A percentile compares a stretch with the other conserved stretches of the same genome.
phyloP scores from a whole-genome alignment of 2,888 invertebrate genomes.

The Pecten maximus region DNA sequence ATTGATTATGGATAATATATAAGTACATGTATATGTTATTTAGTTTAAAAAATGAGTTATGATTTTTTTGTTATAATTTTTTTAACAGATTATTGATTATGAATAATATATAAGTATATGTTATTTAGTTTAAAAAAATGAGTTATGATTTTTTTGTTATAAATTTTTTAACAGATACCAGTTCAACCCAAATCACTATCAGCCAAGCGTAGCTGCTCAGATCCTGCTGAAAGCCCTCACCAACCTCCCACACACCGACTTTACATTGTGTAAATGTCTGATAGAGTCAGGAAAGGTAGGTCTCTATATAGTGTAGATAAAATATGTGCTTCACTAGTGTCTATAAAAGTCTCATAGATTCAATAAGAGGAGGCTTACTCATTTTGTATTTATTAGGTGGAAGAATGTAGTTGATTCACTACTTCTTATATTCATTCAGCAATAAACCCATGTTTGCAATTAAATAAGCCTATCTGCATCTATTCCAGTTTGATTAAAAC shows the following conservation, averaged over 20 bases:
- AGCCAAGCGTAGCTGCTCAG: constrained; percentile 89
- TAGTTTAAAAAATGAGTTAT: constrained; percentile 20
- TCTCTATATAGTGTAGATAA: too few species aligned
- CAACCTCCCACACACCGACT: constrained; percentile 98
- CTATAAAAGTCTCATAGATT: too few species aligned
- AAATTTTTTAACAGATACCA: constrained; percentile 89
- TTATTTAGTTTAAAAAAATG: neutral
- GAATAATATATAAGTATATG: neutral
- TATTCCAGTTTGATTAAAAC: too few species aligned
- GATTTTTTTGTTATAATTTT: too few species aligned
- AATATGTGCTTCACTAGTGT: too few species aligned
- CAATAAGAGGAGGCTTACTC: too few species aligned
- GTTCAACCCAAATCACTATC: constrained; percentile 94
- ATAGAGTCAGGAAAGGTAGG: constrained; percentile 88
- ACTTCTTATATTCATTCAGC: too few species aligned
- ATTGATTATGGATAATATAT: neutral
- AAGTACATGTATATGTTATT: neutral
- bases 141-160: constrained; percentile 38
- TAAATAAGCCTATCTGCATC: too few species aligned
- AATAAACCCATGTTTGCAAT: too few species aligned
- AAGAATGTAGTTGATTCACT: too few species aligned
- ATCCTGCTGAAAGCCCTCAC: constrained; percentile 97
- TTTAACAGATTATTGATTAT: constrained; percentile 65
- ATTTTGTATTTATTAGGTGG: too few species aligned
- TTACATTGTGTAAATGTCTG: constrained; percentile 98